Percentiles rank a stretch among this genome's conserved stretches.
Conservation (phyloP, 2,797 vertebrate species). For the Syngnathus rostellatus region DNA sequence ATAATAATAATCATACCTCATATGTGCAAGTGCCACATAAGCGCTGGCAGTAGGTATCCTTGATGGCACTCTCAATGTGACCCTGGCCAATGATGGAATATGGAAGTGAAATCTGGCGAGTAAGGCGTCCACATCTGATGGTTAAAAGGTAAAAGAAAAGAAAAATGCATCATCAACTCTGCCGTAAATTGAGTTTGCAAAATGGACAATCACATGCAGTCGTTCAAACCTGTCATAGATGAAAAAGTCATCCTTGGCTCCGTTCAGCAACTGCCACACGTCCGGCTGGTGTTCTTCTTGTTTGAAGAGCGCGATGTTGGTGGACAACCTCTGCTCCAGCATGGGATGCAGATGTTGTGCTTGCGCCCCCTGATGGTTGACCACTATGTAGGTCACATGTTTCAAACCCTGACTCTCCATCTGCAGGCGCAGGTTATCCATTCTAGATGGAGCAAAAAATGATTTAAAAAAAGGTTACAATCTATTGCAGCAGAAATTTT, state of each 20-base stretch:
- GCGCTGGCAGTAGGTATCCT: slow-evolving; percentile 76
- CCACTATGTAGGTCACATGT: slow-evolving; percentile 77
- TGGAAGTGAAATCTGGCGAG: slow-evolving; percentile 81
- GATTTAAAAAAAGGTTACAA: not conserved
- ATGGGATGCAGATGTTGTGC: slow-evolving; percentile 66
- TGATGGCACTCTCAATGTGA: slow-evolving; percentile 81
- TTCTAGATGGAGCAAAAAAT: slow-evolving; percentile 50
- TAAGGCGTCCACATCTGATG: slow-evolving; percentile 85
- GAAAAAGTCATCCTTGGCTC: slow-evolving; percentile 85
- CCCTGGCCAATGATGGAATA: slow-evolving; percentile 75
- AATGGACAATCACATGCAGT: not conserved
- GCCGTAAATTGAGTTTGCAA: too few species aligned
- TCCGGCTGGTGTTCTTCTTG: slow-evolving; percentile 73
- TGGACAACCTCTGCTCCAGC: slow-evolving; percentile 70
- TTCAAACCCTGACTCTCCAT: slow-evolving; percentile 74
- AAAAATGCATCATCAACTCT: not conserved
- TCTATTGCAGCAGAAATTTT: too few species aligned
- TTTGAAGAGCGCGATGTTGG: slow-evolving; percentile 77
- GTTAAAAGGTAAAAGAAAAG: not conserved
- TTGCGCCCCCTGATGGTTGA: slow-evolving; percentile 77
- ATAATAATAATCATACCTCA: slow-evolving; percentile 60
- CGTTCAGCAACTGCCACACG: slow-evolving; percentile 80
- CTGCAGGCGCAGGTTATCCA: slow-evolving; percentile 79
- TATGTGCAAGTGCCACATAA: slow-evolving; percentile 79
- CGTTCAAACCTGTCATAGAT: slow-evolving; percentile 85